Conservation (phyloP, 2,113 vertebrate genomes). For the Formicarius rufipectus region DNA sequence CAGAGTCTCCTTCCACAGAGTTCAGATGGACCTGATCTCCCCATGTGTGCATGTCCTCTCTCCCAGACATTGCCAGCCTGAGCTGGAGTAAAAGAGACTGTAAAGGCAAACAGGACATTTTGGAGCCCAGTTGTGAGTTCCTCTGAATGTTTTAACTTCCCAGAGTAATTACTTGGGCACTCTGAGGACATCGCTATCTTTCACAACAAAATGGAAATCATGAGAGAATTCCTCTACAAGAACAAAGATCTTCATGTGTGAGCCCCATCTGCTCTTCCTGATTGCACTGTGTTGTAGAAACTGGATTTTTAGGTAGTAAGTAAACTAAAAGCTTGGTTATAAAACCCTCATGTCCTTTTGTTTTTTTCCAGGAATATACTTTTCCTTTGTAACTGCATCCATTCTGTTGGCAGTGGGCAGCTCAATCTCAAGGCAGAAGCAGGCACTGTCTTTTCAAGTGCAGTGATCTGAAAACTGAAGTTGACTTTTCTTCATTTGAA, state of each 20-base stretch:
- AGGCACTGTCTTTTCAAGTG: neutral
- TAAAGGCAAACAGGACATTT: neutral
- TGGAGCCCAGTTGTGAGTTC: neutral
- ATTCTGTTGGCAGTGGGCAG: neutral
- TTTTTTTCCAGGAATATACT: neutral
- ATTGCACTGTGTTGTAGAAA: slow-evolving; percentile 57
- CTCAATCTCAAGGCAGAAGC: neutral
- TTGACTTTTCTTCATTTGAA: neutral
- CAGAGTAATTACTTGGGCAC: neutral
- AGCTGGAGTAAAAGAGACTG: neutral
- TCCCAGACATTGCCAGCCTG: neutral
- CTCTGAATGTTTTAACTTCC: neutral
- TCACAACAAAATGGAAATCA: neutral
- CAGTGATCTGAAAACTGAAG: neutral
- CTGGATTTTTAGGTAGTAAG: slow-evolving; percentile 64
- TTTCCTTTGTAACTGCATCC: neutral
- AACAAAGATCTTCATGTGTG: slow-evolving; percentile 57
- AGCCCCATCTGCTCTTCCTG: slow-evolving; percentile 57
- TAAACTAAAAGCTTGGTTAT: neutral
- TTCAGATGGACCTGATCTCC: neutral
- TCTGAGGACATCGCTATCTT: rapidly evolving
- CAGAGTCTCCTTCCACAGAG: slow-evolving; percentile 58
- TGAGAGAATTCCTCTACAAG: neutral
- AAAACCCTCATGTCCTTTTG: neutral
- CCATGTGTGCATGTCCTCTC: neutral